Conservation (phyloP, 2,888 invertebrate species). For the Rutpela maculata region DNA sequence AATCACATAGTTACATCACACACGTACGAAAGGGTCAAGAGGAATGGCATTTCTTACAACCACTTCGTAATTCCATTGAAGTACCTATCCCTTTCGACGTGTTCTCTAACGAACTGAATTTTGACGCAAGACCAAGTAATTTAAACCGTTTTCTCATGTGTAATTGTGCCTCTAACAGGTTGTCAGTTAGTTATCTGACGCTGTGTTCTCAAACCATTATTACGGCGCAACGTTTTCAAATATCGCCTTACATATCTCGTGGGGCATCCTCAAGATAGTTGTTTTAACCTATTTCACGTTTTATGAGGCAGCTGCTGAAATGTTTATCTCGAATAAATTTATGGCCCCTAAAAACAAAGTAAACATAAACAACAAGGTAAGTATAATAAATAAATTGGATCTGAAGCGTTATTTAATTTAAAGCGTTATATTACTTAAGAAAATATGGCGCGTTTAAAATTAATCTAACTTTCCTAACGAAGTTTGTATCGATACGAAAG, state of each 20-base stretch:
- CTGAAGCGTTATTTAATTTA: conserved; percentile 5
- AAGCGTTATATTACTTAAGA: not conserved
- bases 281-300: conserved; percentile 25
- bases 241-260: conserved; percentile 14
- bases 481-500: not conserved
- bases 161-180: conserved; percentile 3
- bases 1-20: not conserved
- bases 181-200: conserved; percentile 5
- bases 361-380: conserved; percentile 27
- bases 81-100: not conserved
- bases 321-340: conserved; percentile 31
- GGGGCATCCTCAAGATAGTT: not conserved
- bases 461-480: not conserved
- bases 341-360: conserved; percentile 18
- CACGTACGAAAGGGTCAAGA: not conserved
- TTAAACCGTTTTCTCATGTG: conserved; percentile 9
- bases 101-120: conserved; percentile 3
- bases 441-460: not conserved
- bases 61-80: not conserved
- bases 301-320: conserved; percentile 9
- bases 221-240: not conserved
- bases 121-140: not conserved
- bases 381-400: conserved; percentile 28
- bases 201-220: not conserved
- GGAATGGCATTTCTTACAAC: not conserved